These are phyloP conservation scores for Lasioglossum zephyrum DNA, from an alignment of 2,888 invertebrate genomes.

Conservation along the genomic window DNA sequence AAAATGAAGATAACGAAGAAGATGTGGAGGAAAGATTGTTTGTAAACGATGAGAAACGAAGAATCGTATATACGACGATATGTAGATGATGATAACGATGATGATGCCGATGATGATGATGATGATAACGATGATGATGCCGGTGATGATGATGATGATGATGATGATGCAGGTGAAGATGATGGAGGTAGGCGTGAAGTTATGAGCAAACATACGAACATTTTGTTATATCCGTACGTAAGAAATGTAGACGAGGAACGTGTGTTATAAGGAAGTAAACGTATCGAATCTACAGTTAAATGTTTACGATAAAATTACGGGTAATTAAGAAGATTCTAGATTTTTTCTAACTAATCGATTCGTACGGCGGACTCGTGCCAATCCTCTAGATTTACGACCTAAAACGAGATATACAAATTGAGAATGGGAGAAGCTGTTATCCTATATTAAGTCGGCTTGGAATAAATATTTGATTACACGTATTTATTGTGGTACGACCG, in stretches of 20 bases:
- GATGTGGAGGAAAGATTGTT: background rate
- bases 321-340: conserved; percentile 84
- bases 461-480: conserved; percentile 78
- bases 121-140: background rate
- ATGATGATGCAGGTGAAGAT: background rate
- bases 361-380: conserved; percentile 78
- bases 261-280: conserved; percentile 69
- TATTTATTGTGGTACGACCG: conserved; percentile 63
- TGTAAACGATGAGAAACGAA: background rate
- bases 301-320: conserved; percentile 84
- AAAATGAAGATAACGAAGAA: background rate
- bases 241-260: conserved; percentile 61
- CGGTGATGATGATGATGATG: background rate
- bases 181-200: background rate
- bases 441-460: conserved; percentile 79
- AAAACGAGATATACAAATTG: conserved; percentile 74
- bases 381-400: conserved; percentile 81
- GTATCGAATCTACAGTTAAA: conserved; percentile 81
- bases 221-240: conserved; percentile 72
- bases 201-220: conserved; percentile 55
- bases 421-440: conserved; percentile 73
- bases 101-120: background rate
- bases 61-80: conserved; percentile 11
- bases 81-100: background rate
- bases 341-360: conserved; percentile 83